Percentiles rank a stretch among this genome's conserved stretches.
These are phyloP conservation scores for Habrosyne pyritoides DNA, from an alignment of 2,888 invertebrate genomes.

Conservation along the genomic window DNA sequence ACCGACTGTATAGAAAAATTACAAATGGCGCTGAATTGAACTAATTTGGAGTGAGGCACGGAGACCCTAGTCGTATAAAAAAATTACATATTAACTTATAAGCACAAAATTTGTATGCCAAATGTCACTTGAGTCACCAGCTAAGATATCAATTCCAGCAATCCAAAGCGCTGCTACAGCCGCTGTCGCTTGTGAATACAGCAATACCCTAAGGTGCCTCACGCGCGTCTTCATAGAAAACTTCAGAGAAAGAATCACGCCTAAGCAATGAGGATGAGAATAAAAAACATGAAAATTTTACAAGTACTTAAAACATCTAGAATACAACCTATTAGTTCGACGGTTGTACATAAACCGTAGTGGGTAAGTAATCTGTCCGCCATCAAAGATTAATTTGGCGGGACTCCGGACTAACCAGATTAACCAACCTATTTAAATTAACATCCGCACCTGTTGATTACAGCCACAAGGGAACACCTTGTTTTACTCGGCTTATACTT, in stretches of 20 bases:
- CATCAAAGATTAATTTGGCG: conserved; percentile 40
- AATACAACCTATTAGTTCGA: not conserved
- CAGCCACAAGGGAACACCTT: conserved; percentile 17
- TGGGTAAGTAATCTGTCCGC: conserved; percentile 38
- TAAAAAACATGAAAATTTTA: too few species aligned
- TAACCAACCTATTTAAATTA: conserved; percentile 56
- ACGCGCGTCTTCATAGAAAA: conserved; percentile 56
- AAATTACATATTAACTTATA: too few species aligned
- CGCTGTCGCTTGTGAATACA: conserved; percentile 34
- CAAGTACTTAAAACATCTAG: not conserved
- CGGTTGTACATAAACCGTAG: conserved; percentile 2
- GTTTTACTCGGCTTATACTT: conserved; percentile 6
- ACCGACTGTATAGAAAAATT: too few species aligned
- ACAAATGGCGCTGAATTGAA: too few species aligned
- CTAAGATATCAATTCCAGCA: not conserved
- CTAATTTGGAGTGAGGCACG: too few species aligned
- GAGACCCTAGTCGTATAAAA: too few species aligned
- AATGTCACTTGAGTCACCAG: too few species aligned
- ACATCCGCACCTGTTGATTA: conserved; percentile 49
- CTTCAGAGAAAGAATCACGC: too few species aligned
- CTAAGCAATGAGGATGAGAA: too few species aligned
- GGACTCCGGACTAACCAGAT: conserved; percentile 38
- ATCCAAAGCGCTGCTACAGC: not conserved
- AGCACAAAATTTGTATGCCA: too few species aligned
- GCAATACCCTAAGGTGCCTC: conserved; percentile 42